Evolutionary conservation across 2,113 vertebrate species (phyloP).

Genomic region (Fulica atra): DNA sequence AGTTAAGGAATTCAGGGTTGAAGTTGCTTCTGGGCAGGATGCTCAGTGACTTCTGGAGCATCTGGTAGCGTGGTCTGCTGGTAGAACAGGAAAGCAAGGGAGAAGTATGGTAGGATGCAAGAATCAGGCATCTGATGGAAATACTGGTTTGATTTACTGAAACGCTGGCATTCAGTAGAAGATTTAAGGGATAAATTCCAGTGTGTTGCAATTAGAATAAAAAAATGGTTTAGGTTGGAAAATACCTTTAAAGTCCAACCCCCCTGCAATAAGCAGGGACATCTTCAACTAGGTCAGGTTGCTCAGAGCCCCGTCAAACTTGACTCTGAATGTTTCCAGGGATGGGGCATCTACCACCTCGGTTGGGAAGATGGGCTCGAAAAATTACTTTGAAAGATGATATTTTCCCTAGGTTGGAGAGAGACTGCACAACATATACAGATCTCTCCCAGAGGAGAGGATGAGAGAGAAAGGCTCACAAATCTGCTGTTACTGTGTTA

Average conservation of each 20-base stretch:
- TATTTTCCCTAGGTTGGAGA: not conserved
- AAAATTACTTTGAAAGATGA: not conserved
- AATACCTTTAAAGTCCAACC: not conserved
- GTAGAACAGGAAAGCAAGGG: not conserved
- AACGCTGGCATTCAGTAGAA: not conserved
- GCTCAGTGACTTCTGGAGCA: not conserved
- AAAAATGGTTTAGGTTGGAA: not conserved
- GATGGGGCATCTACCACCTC: not conserved
- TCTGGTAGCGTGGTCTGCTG: not conserved
- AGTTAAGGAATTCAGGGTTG: not conserved
- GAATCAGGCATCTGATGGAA: not conserved
- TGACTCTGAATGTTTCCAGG: not conserved
- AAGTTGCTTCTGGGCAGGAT: not conserved
- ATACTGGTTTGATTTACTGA: not conserved
- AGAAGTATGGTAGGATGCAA: not conserved
- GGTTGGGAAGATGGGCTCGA: not conserved
- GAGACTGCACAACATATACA: not conserved
- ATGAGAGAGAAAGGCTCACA: not conserved
- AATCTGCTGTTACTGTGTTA: not conserved
- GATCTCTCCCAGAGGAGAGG: not conserved
- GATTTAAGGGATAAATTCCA: not conserved
- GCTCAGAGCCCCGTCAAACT: not conserved
- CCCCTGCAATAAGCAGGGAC: not conserved
- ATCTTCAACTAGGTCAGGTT: not conserved
- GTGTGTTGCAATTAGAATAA: not conserved